These are phyloP conservation scores for Thamnophis sirtalis DNA, from an alignment of 2,113 vertebrate genomes.

Conservation along the genomic window DNA sequence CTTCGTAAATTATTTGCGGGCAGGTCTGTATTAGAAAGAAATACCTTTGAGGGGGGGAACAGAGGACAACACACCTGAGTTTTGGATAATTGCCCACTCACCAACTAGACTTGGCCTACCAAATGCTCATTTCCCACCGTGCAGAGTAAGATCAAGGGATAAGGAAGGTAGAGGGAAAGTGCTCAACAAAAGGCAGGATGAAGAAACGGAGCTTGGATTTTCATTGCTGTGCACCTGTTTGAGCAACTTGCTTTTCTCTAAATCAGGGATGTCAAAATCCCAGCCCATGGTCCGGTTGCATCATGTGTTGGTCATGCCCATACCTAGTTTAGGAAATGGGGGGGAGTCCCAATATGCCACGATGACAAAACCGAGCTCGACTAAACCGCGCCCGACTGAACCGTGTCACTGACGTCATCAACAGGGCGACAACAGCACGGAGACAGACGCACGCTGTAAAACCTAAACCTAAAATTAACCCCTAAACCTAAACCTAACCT, in stretches of 20 bases:
- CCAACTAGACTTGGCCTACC: slow-evolving; percentile 62
- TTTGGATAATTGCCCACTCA: slow-evolving; percentile 66
- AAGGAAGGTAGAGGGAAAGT: slow-evolving; percentile 30
- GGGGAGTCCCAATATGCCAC: no score
- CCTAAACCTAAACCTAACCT: no score
- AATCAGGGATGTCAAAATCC: neutral
- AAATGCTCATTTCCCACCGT: slow-evolving; percentile 64
- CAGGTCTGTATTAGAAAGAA: slow-evolving; percentile 65
- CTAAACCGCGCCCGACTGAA: no score
- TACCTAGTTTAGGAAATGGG: no score
- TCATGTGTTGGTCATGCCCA: no score
- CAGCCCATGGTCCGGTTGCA: no score
- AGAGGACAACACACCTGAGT: slow-evolving; percentile 71
- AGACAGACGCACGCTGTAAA: no score
- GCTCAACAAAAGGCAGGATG: slow-evolving; percentile 39
- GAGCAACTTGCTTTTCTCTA: slow-evolving; percentile 18
- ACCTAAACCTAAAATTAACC: no score
- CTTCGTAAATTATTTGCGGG: slow-evolving; percentile 73
- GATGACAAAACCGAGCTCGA: no score
- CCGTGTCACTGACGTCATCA: no score
- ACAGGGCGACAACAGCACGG: no score
- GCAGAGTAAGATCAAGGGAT: slow-evolving; percentile 39
- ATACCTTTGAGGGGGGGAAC: slow-evolving; percentile 40
- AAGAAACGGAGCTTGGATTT: slow-evolving; percentile 16
- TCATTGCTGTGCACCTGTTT: slow-evolving; percentile 2